These are phyloP conservation scores for Sialis fuliginosa DNA, from an alignment of 2,888 invertebrate species.

Conservation along the genomic window DNA sequence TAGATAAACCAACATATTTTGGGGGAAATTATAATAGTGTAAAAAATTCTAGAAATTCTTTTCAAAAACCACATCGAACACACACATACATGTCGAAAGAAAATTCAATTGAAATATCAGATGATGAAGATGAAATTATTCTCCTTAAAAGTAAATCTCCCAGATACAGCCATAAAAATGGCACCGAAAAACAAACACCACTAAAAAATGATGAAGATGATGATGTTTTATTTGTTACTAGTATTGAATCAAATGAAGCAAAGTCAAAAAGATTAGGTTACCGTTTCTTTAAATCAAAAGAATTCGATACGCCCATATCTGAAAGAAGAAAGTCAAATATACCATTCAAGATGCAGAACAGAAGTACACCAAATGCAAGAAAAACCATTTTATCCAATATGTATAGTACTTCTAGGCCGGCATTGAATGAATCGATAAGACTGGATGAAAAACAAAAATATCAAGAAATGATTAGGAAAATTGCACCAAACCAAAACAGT, in stretches of 20 bases:
- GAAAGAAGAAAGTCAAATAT: background rate
- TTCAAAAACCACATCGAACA: background rate
- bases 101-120: slow-evolving; percentile 1
- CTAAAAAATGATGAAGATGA: background rate
- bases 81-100: background rate
- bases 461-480: slow-evolving; percentile 31
- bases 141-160: background rate
- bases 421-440: slow-evolving; percentile 32
- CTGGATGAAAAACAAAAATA: slow-evolving; percentile 38
- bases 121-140: slow-evolving; percentile 4
- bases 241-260: background rate
- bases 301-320: background rate
- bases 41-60: too few species aligned
- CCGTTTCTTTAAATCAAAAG: background rate
- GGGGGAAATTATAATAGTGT: too few species aligned
- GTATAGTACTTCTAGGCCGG: slow-evolving; percentile 10
- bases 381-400: too few species aligned
- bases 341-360: background rate
- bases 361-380: background rate
- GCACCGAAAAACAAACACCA: background rate
- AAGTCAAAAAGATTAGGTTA: background rate
- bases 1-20: too few species aligned
- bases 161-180: background rate
- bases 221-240: slow-evolving; percentile 1
- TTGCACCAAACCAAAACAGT: slow-evolving; percentile 13